A percentile compares a stretch with the other conserved stretches of the same genome.
Evolutionary conservation across 1,140 invertebrate species (phyloP).

Genomic region (Ditylenchus dipsaci): DNA sequence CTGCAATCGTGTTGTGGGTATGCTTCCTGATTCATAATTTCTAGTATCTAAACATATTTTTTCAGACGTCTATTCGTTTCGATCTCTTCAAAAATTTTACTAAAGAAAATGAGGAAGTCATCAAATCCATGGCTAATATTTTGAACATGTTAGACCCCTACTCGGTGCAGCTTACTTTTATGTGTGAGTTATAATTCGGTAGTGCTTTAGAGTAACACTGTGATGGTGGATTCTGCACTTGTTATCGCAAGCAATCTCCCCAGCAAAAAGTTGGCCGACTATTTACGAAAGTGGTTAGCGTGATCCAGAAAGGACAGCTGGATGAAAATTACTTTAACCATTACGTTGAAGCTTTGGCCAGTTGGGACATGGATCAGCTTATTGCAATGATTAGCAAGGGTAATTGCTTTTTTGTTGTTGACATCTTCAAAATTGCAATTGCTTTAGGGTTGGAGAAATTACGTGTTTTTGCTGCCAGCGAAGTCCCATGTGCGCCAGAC

Average conservation of each 20-base stretch:
- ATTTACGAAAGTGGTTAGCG: constrained; percentile 2
- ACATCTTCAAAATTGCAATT: background rate
- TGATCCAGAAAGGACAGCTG: constrained; percentile 2
- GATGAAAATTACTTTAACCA: constrained; percentile 13
- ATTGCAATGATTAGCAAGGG: constrained; percentile 15
- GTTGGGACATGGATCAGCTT: constrained; percentile 23
- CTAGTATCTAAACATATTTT: no score
- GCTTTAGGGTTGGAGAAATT: background rate
- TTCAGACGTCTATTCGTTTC: constrained; percentile 9
- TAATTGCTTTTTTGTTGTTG: background rate
- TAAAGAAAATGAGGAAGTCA: constrained; percentile 10
- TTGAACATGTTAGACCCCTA: constrained; percentile 15
- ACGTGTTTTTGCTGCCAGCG: background rate
- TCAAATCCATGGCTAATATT: constrained; percentile 12
- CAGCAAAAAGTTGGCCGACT: constrained; percentile 21
- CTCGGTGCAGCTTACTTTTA: constrained; percentile 5
- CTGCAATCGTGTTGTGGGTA: constrained; percentile 25
- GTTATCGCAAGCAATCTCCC: constrained; percentile 25
- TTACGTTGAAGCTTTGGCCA: constrained; percentile 27
- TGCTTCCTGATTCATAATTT: no score
- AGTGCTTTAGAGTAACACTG: constrained; percentile 7
- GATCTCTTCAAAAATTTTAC: constrained; percentile 14
- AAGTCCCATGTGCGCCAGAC: no score
- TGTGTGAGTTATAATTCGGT: background rate
- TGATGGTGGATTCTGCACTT: constrained; percentile 20